Percentiles rank a stretch among this genome's conserved stretches.
Evolutionary conservation across 2,113 vertebrate genomes (phyloP).

Genomic region (Sphaerodactylus townsendi): DNA sequence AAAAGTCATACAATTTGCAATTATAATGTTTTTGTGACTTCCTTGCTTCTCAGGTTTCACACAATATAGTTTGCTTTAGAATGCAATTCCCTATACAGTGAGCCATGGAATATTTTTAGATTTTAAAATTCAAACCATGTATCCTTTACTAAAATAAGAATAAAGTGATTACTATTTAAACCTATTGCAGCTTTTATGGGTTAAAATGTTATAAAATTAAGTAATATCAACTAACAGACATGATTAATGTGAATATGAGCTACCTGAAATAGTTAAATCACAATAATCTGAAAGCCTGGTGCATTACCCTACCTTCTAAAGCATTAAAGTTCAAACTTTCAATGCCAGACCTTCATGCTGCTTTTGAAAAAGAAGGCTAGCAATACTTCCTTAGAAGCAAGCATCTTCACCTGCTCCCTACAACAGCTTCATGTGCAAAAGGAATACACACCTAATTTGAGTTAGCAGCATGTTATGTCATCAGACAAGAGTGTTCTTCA

Average conservation of each 20-base stretch:
- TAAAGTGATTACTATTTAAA: not conserved
- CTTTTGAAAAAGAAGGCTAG: not conserved
- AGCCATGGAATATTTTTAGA: not conserved
- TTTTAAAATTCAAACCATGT: not conserved
- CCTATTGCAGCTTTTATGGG: no score
- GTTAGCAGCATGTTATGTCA: not conserved
- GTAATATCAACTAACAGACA: no score
- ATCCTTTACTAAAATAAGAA: not conserved
- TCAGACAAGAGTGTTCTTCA: not conserved
- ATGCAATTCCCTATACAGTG: not conserved
- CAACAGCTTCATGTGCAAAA: not conserved
- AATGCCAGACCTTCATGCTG: no score
- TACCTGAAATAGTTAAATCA: no score
- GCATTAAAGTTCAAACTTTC: no score
- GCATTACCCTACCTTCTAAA: no score
- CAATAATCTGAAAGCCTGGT: no score
- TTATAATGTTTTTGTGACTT: not conserved
- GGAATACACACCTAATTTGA: not conserved
- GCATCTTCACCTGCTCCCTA: not conserved
- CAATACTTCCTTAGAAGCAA: not conserved
- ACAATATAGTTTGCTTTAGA: fast-evolving
- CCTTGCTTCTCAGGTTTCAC: not conserved
- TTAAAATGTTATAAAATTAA: no score
- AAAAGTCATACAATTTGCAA: not conserved
- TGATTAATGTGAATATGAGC: no score